A percentile compares a stretch with the other conserved stretches of the same genome.
phyloP scores from a whole-genome alignment of 2,888 invertebrate species.

The Microchrysa polita region DNA sequence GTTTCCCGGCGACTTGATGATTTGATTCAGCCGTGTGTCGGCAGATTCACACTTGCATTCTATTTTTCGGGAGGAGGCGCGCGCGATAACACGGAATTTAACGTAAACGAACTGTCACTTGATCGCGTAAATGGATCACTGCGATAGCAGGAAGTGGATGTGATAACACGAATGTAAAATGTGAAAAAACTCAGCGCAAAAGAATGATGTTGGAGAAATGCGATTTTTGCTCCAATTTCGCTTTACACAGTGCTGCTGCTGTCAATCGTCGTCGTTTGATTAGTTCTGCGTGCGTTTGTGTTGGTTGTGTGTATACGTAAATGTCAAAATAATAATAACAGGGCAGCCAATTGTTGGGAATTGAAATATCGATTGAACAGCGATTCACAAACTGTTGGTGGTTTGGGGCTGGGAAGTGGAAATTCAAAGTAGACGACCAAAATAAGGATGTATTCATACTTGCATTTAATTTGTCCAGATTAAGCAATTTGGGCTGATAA shows the following conservation, averaged over 20 bases:
- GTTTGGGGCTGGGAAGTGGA: no score
- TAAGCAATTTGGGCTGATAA: no score
- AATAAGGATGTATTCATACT: no score
- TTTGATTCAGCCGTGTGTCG: no score
- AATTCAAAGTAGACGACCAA: no score
- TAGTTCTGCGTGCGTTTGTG: slow-evolving; percentile 18
- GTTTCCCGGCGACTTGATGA: background rate
- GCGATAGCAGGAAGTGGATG: no score
- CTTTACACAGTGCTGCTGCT: slow-evolving; percentile 20
- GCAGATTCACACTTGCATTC: slow-evolving; percentile 34
- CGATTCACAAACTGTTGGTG: background rate
- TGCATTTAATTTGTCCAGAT: no score
- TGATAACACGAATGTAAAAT: no score
- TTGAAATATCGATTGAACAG: background rate
- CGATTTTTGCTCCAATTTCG: no score
- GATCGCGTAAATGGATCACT: background rate
- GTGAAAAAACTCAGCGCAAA: no score
- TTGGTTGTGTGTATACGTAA: background rate
- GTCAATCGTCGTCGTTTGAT: no score
- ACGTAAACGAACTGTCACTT: slow-evolving; percentile 34
- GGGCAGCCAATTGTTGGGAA: slow-evolving; percentile 17
- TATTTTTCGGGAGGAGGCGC: background rate
- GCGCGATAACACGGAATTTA: slow-evolving; percentile 29
- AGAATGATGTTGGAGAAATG: no score
- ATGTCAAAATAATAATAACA: slow-evolving; percentile 30